Evolutionary conservation across 2,888 invertebrate species (phyloP), one percentile per base, ranked within the genome.

Genomic region (Thumatha senex): DNA sequence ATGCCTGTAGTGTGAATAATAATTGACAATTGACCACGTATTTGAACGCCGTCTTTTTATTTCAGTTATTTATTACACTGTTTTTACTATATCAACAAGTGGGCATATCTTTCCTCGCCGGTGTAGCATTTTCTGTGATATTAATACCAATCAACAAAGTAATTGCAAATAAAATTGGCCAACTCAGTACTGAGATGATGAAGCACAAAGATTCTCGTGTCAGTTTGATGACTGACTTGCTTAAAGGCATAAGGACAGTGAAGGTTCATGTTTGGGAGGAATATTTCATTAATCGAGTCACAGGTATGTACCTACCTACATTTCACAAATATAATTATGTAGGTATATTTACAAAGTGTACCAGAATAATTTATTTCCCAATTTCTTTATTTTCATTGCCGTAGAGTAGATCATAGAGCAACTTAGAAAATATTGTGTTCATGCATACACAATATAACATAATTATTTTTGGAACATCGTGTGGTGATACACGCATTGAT

Each of bases 241-340:
- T 99, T 52, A 93, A 93, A 63, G 98, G 98, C 13, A 98, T 99
- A 48, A 94, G 96, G 63, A 95, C 96, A 8, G 95, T 99, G 30
- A 99, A 99, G 85, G 92, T 97, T 52, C 96, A 98, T 78, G 96
- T 97, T 12, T 99, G 98, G 98, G 99, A 99, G 84, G 94, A 95
- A 53, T 95, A 96, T 79, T 98, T 99, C 75, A 93, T 95, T 40
- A 82, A 92, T 31, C 93, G 93, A 79, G 94, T 97, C 44, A 87
- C 93, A 67, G 94, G 96, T 95, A 78, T 88, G 65, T 53, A n/a
- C 40, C 5, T 53, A n/a, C 40, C 5, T 10, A 8, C 15, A 11
- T n/a, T 8, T n/a, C 9, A n/a, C 11, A 15, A 1, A n/a, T 15
- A 18, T 30, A 7, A 5, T 39, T 24, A 24, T 24, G 18, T 24